These are phyloP conservation scores for Botia kubotai DNA, from an alignment of 2,797 vertebrate species.

Conservation along the genomic window DNA sequence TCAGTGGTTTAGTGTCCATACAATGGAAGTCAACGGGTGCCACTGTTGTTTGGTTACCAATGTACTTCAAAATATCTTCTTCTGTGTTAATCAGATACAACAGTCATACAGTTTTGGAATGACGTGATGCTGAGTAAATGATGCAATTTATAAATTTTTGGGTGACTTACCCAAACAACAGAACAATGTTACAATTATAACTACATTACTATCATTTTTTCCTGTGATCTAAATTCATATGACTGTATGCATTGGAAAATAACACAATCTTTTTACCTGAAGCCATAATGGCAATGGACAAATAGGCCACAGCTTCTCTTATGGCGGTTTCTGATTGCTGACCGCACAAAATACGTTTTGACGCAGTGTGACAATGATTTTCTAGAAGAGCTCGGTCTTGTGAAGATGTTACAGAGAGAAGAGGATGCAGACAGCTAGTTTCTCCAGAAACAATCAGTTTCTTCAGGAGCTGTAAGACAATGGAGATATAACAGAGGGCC, in stretches of 20 bases:
- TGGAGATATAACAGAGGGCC: neutral
- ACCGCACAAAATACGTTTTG: conserved; percentile 80
- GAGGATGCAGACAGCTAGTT: conserved; percentile 85
- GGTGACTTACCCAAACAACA: too few relatives aligned
- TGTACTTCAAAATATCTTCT: too few relatives aligned
- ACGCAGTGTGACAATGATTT: conserved; percentile 82
- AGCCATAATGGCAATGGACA: conserved; percentile 93
- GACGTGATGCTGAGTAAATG: too few relatives aligned
- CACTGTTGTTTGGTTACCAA: too few relatives aligned
- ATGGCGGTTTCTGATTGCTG: conserved; percentile 70
- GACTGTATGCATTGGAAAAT: neutral
- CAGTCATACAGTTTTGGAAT: too few relatives aligned
- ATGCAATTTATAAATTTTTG: too few relatives aligned
- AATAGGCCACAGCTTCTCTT: conserved; percentile 88
- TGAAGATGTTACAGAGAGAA: conserved; percentile 81
- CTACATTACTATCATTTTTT: too few relatives aligned
- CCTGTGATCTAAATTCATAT: neutral
- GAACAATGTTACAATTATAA: too few relatives aligned
- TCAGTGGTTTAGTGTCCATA: too few relatives aligned
- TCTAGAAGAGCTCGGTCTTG: conserved; percentile 84
- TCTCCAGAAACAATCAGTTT: conserved; percentile 86
- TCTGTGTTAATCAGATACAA: too few relatives aligned
- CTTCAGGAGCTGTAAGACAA: conserved; percentile 83
- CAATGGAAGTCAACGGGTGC: too few relatives aligned
- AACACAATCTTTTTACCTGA: conserved; percentile 77